phyloP scores from a whole-genome alignment of 1,140 invertebrate genomes.

The Drosophila persimilis region DNA sequence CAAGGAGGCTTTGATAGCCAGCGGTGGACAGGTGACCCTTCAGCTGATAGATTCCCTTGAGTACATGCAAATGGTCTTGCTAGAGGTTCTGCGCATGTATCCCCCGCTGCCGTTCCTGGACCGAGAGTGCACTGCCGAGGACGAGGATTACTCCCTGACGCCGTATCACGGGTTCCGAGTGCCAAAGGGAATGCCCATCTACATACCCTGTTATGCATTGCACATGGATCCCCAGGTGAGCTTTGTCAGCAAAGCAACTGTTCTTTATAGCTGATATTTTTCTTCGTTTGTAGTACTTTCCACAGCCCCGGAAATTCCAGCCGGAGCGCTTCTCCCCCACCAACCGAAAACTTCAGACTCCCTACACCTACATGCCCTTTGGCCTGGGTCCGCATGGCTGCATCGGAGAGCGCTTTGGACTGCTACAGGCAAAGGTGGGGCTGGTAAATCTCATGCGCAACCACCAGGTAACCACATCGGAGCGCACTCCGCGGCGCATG shows the following conservation, averaged over 20 bases:
- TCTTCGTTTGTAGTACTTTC: conserved; percentile 84
- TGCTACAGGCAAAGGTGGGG: conserved; percentile 73
- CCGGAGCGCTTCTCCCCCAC: conserved; percentile 86
- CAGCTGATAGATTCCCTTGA: conserved; percentile 81
- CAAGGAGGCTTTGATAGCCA: conserved; percentile 69
- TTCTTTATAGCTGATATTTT: too few relatives aligned
- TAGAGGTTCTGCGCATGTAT: conserved; percentile 85
- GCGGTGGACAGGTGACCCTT: conserved; percentile 81
- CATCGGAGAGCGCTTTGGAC: conserved; percentile 85
- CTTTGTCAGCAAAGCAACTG: neutral
- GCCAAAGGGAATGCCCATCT: conserved; percentile 72
- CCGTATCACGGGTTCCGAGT: conserved; percentile 62
- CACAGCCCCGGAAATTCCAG: conserved; percentile 87
- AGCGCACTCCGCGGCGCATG: conserved; percentile 60
- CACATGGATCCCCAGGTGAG: conserved; percentile 77
- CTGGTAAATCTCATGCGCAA: conserved; percentile 70
- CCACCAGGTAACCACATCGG: conserved; percentile 62
- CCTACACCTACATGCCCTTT: conserved; percentile 89
- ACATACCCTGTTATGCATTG: conserved; percentile 70
- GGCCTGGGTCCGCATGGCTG: conserved; percentile 90
- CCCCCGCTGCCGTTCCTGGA: conserved; percentile 85
- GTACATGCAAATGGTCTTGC: conserved; percentile 83
- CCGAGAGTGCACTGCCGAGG: conserved; percentile 79
- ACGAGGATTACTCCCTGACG: conserved; percentile 46
- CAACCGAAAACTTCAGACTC: conserved; percentile 82